Conservation (phyloP, 2,797 vertebrate species). For the Chloroceryle inda region DNA sequence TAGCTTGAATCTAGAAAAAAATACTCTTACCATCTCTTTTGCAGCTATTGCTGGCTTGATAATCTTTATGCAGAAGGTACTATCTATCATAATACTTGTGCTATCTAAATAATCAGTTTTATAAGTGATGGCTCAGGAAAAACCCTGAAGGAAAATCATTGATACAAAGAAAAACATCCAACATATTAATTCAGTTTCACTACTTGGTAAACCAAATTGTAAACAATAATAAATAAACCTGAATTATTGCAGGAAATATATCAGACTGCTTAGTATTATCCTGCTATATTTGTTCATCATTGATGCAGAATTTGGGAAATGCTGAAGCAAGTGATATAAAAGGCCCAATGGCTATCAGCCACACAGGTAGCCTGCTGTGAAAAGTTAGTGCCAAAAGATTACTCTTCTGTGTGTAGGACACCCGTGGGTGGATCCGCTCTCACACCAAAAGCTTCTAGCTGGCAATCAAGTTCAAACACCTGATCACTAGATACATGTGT, state of each 20-base stretch:
- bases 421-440: conserved; percentile 30
- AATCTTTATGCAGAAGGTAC: not conserved
- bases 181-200: not conserved
- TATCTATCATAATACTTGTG: not conserved
- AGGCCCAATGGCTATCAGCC: not conserved
- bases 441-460: conserved; percentile 30
- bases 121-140: not conserved
- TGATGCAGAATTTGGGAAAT: not conserved
- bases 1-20: not conserved
- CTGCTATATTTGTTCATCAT: not conserved
- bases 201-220: not conserved
- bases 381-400: conserved; percentile 46
- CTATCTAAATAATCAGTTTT: not conserved
- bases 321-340: not conserved
- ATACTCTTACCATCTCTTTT: not conserved
- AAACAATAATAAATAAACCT: not conserved
- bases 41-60: not conserved
- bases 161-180: not conserved
- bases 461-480: conserved; percentile 45
- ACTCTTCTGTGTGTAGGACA: conserved; percentile 11
- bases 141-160: not conserved
- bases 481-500: conserved; percentile 24
- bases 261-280: not conserved
- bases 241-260: not conserved
- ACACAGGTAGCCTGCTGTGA: conserved; percentile 50